Conservation (phyloP, 30 jellyfish, hydroid and myxozoan species). For the Turritopsis rubra region DNA sequence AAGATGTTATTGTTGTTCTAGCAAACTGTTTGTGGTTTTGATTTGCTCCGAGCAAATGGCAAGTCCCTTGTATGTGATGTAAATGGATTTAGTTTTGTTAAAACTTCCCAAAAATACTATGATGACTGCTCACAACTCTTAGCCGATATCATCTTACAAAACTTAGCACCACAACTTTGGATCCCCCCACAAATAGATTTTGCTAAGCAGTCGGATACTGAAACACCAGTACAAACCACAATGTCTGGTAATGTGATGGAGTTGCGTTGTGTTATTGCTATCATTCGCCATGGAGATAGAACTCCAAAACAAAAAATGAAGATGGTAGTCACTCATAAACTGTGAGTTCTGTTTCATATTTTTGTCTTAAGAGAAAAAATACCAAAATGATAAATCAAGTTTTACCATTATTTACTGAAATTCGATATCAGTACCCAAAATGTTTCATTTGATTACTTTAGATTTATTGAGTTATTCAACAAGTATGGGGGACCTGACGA, state of each 20-base stretch:
- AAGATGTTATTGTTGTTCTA: not conserved
- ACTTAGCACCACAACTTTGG: slow-evolving; percentile 95
- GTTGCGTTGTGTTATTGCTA: slow-evolving; percentile 91
- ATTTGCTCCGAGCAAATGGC: slow-evolving; percentile 87
- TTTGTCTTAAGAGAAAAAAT: too few relatives aligned
- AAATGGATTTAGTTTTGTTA: slow-evolving; percentile 97
- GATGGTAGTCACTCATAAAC: slow-evolving; percentile 84
- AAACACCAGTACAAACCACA: slow-evolving; percentile 68
- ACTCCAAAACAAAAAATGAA: slow-evolving; percentile 99
- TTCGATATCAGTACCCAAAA: too few relatives aligned
- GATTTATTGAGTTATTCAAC: slow-evolving; percentile 78
- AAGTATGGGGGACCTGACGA: slow-evolving; percentile 92
- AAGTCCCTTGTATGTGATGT: slow-evolving; percentile 95
- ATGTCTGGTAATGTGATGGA: slow-evolving; percentile 77
- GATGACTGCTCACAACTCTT: slow-evolving; percentile 96
- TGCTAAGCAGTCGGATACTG: slow-evolving; percentile 44
- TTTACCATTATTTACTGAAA: too few relatives aligned
- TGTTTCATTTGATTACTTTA: too few relatives aligned
- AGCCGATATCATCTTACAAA: slow-evolving; percentile 80
- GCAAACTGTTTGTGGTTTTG: slow-evolving; percentile 99
- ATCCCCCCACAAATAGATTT: slow-evolving; percentile 74
- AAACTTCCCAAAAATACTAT: slow-evolving; percentile 91
- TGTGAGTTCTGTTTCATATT: slow-evolving; percentile 42
- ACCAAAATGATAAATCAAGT: not conserved
- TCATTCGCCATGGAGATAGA: slow-evolving; percentile 97